A percentile compares a stretch with the other conserved stretches of the same genome.
phyloP scores from a whole-genome alignment of 2,888 invertebrate species.

The Ectemnius lituratus region DNA sequence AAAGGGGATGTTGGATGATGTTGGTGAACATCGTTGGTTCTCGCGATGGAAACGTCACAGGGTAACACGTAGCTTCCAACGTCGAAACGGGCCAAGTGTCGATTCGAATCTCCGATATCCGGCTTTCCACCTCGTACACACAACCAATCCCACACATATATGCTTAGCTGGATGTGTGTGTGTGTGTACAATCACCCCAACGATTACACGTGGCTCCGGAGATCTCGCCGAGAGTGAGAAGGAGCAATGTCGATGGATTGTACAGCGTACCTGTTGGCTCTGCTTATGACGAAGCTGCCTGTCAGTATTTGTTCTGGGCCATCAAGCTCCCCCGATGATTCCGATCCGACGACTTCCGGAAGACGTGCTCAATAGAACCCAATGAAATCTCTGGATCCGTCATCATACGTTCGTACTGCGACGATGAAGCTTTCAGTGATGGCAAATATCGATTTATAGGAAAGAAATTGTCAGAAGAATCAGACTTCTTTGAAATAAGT shows the following conservation, averaged over 20 bases:
- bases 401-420: too few relatives aligned
- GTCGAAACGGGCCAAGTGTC: slow-evolving; percentile 40
- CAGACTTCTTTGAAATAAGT: too few relatives aligned
- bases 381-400: too few relatives aligned
- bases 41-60: slow-evolving; percentile 46
- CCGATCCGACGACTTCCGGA: too few relatives aligned
- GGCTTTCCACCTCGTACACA: slow-evolving; percentile 24
- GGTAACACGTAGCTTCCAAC: slow-evolving; percentile 21
- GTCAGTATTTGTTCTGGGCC: too few relatives aligned
- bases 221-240: background rate
- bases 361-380: too few relatives aligned
- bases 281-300: background rate
- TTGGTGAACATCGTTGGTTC: background rate
- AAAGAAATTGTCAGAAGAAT: too few relatives aligned
- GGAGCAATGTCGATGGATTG: too few relatives aligned
- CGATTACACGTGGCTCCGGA: slow-evolving; percentile 24
- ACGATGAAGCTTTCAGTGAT: too few relatives aligned
- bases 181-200: background rate
- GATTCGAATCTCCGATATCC: slow-evolving; percentile 49
- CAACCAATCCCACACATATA: slow-evolving; percentile 2
- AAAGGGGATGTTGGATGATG: background rate
- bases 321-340: too few relatives aligned
- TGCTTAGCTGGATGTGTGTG: background rate
- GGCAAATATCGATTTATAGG: too few relatives aligned
- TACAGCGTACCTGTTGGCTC: background rate